A percentile compares a stretch with the other conserved stretches of the same genome.
These are phyloP conservation scores for Andrena chrysosceles DNA, from an alignment of 2,888 invertebrate genomes.

Conservation along the genomic window DNA sequence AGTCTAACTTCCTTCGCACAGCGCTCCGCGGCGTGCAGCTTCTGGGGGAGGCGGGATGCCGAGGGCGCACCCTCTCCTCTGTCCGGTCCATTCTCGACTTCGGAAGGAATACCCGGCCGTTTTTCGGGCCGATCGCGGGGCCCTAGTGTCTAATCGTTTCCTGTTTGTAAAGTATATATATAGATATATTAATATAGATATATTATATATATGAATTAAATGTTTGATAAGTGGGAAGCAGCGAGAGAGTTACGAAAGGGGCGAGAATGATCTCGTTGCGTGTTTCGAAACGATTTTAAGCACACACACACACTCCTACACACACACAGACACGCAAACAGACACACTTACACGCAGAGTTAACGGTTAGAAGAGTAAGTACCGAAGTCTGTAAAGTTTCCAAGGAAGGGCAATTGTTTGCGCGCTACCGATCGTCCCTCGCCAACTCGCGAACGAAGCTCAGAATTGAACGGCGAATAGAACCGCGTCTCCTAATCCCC, in stretches of 20 bases:
- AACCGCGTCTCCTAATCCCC: constrained; percentile 42
- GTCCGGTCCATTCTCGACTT: constrained; percentile 68
- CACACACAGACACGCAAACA: neutral
- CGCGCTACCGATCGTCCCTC: constrained; percentile 58
- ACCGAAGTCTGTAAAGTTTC: constrained; percentile 68
- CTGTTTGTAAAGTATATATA: constrained; percentile 81
- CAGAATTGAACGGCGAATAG: constrained; percentile 39
- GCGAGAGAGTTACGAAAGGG: constrained; percentile 22
- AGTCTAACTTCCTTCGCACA: constrained; percentile 10
- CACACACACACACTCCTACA: constrained; percentile 11
- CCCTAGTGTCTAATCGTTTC: constrained; percentile 81
- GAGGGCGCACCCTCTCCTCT: constrained; percentile 36
- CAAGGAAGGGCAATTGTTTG: constrained; percentile 51
- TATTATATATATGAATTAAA: constrained; percentile 77
- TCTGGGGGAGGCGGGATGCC: constrained; percentile 14
- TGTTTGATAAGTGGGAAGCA: constrained; percentile 77
- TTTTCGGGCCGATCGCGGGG: constrained; percentile 64
- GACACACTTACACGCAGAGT: neutral
- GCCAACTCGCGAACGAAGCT: constrained; percentile 36
- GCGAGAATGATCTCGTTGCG: constrained; percentile 48
- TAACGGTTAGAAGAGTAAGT: constrained; percentile 66
- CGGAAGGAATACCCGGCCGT: constrained; percentile 70
- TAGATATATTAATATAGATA: constrained; percentile 74
- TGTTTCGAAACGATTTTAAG: constrained; percentile 59
- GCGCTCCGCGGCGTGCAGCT: neutral